Evolutionary conservation across 2,888 invertebrate species (phyloP), one percentile per base, ranked within the genome.

Genomic region (Hyposoter didymator): DNA sequence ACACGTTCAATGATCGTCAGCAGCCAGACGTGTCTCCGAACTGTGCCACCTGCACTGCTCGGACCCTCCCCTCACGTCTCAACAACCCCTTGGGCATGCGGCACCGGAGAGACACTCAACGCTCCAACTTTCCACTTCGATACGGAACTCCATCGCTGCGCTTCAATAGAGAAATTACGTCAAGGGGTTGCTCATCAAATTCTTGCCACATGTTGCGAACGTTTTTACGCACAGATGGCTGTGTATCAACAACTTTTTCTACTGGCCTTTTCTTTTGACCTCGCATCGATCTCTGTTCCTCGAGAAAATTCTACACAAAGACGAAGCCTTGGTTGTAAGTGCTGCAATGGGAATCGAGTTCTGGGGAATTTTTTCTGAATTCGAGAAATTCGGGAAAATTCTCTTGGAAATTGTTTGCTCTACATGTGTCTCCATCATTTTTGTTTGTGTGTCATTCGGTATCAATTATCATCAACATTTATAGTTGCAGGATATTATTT

Each of bases 141-240:
- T 85, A 75, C 79, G 32, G 39, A 66, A n/a, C 35, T 79, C 67
- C 49, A 82, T 85, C 75, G 59, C 52, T 72, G 75, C 32, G 28
- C 73, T 83, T 76, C 76, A 78, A 83, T 80, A 67, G 73, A 73
- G 55, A 73, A 83, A 83, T 85, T 76, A 83, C 80, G 67, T 52
- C 47, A 73, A 80, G 73, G 73, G 73, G 32, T 62, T 72, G 67
- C 52, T 55, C 55, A 52, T 17, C 19, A 76, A 39, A 49, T 45
- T 47, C 35, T 28, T 72, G 28, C 39, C 47, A 45, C 47, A 69
- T 45, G 45, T 69, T 47, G 10, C 14, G 8, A 14, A 49, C 28
- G 1, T 49, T 12, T 49, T 32, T 64, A 47, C 45, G 19, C 19
- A 43, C 35, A 59, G 32, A 32, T n/a, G 43, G 10, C 32, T 35